phyloP scores from a whole-genome alignment of 1,140 invertebrate species.

The Heliothis virescens region DNA sequence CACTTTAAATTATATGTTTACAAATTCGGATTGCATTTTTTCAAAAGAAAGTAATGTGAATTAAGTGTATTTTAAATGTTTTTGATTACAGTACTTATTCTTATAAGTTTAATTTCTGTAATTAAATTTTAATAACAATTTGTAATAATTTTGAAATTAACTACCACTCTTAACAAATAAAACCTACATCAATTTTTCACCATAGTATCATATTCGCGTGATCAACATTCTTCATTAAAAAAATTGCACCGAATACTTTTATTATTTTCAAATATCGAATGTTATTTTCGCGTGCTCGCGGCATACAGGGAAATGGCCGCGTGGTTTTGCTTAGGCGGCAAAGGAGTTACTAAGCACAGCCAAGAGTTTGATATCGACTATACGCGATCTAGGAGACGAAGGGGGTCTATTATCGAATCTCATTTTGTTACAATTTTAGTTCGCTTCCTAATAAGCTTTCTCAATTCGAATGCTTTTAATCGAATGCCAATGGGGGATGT shows the following conservation, averaged over 20 bases:
- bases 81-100: no score
- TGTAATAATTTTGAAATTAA: background rate
- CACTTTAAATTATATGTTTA: background rate
- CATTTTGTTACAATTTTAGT: background rate
- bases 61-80: no score
- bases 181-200: background rate
- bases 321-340: slow-evolving; percentile 4
- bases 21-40: no score
- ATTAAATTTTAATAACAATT: no score
- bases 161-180: background rate
- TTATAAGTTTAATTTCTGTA: background rate
- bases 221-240: background rate
- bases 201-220: slow-evolving; percentile 17
- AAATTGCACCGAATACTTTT: background rate
- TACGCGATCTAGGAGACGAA: slow-evolving; percentile 38
- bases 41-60: no score
- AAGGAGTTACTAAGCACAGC: slow-evolving; percentile 40
- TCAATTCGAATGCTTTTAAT: no score
- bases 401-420: slow-evolving; percentile 2
- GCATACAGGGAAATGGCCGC: background rate
- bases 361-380: slow-evolving; percentile 37
- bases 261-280: slow-evolving; percentile 6
- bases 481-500: no score
- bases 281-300: slow-evolving; percentile 39
- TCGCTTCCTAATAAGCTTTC: no score